A percentile compares a stretch with the other conserved stretches of the same genome.
These are phyloP conservation scores for Latrodectus geometricus DNA, from an alignment of 1,140 invertebrate genomes.

Conservation along the genomic window DNA sequence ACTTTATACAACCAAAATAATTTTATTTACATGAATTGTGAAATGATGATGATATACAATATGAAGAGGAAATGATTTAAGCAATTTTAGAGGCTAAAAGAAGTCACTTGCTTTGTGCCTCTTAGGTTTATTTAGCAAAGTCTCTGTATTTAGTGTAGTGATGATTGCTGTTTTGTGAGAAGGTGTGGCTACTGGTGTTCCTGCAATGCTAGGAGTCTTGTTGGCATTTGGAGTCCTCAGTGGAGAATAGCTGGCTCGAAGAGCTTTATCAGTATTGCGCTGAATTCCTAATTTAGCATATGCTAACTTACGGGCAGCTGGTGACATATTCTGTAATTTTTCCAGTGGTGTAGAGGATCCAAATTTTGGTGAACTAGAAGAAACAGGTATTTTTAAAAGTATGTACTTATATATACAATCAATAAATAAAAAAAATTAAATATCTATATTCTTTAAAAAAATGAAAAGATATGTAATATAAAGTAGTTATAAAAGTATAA, in stretches of 20 bases:
- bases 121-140: slow-evolving; percentile 19
- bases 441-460: too few species aligned
- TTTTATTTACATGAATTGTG: too few species aligned
- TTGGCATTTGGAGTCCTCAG: slow-evolving; percentile 60
- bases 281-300: slow-evolving; percentile 70
- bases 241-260: slow-evolving; percentile 73
- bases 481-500: too few species aligned
- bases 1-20: too few species aligned
- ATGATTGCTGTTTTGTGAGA: slow-evolving; percentile 16
- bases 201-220: not conserved
- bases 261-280: slow-evolving; percentile 71
- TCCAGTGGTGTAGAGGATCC: slow-evolving; percentile 72
- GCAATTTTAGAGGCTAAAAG: slow-evolving; percentile 3
- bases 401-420: too few species aligned
- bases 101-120: slow-evolving; percentile 61
- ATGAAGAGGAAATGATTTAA: too few species aligned
- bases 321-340: slow-evolving; percentile 89
- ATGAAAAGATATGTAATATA: too few species aligned
- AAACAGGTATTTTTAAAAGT: not conserved
- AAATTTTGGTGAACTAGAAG: not conserved
- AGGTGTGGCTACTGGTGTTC: not conserved
- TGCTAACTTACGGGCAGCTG: slow-evolving; percentile 88
- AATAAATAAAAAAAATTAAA: not conserved
- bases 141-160: not conserved
- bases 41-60: too few species aligned